These are phyloP conservation scores for Philonicus albiceps DNA, from an alignment of 2,888 invertebrate species.

Conservation along the genomic window DNA sequence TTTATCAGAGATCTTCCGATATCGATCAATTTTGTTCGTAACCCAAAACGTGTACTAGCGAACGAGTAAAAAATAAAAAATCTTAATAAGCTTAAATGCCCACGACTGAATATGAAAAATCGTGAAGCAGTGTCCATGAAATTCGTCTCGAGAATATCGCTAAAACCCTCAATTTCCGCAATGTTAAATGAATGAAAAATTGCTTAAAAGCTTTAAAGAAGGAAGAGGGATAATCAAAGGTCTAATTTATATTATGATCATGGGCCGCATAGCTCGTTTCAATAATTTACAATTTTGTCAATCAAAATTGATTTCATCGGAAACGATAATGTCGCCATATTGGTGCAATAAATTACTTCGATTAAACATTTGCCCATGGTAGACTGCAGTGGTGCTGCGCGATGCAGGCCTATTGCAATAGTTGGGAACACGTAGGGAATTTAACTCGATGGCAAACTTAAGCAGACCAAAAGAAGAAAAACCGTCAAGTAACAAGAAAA, in stretches of 20 bases:
- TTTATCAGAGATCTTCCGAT: too few relatives aligned
- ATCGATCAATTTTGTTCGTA: too few relatives aligned
- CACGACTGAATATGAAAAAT: neutral
- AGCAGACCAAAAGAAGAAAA: neutral
- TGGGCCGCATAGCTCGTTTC: slow-evolving; percentile 18
- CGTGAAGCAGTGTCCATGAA: neutral
- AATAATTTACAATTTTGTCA: slow-evolving; percentile 45
- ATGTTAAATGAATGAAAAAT: slow-evolving; percentile 1
- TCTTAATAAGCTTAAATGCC: neutral
- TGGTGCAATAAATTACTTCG: slow-evolving; percentile 42
- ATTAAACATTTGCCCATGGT: slow-evolving; percentile 22
- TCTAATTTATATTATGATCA: slow-evolving; percentile 30
- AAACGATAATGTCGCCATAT: slow-evolving; percentile 43
- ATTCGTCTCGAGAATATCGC: neutral
- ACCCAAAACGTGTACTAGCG: too few relatives aligned
- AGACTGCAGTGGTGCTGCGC: neutral
- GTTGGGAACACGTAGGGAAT: slow-evolving; percentile 34
- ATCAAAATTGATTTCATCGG: slow-evolving; percentile 46
- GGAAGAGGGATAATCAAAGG: neutral
- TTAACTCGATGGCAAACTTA: neutral
- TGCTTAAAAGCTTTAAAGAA: neutral
- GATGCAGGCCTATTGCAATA: slow-evolving; percentile 1
- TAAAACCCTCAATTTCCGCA: slow-evolving; percentile 7
- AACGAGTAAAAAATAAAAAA: neutral
- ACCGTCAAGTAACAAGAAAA: neutral